Evolutionary conservation across 2,888 invertebrate genomes (phyloP).

Genomic region (Phoenoteleia sp.): DNA sequence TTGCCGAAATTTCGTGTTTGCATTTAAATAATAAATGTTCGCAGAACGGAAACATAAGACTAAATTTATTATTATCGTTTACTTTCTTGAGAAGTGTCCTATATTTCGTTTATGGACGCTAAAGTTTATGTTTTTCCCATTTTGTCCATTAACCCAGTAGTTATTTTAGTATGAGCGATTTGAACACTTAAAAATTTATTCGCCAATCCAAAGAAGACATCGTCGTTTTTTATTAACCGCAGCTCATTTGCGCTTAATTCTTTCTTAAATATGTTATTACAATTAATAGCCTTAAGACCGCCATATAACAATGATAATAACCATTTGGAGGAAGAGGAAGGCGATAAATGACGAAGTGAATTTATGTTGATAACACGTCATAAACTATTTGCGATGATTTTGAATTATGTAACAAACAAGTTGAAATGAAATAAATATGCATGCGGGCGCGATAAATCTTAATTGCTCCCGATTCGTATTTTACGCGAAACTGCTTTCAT

Average conservation of each 20-base stretch:
- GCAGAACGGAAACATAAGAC: slow-evolving; percentile 15
- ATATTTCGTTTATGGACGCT: slow-evolving; percentile 41
- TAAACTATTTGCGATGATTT: background rate
- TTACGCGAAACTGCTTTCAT: too few relatives aligned
- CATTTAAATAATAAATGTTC: slow-evolving; percentile 30
- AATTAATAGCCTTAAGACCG: too few relatives aligned
- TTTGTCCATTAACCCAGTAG: slow-evolving; percentile 23
- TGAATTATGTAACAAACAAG: slow-evolving; percentile 8
- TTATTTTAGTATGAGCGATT: slow-evolving; percentile 5
- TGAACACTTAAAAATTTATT: background rate
- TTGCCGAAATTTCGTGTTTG: slow-evolving; percentile 14
- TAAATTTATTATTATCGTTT: slow-evolving; percentile 48
- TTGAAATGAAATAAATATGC: background rate
- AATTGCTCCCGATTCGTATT: too few relatives aligned
- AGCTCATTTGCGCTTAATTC: background rate
- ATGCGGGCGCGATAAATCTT: too few relatives aligned
- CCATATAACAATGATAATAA: too few relatives aligned
- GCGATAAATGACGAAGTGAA: background rate
- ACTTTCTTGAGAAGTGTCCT: slow-evolving; percentile 40
- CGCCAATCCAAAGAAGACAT: background rate
- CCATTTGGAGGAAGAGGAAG: too few relatives aligned
- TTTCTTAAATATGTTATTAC: background rate
- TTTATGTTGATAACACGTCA: background rate
- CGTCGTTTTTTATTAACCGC: background rate
- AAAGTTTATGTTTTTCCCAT: slow-evolving; percentile 8